These are phyloP conservation scores for Dermatemys mawii DNA, from an alignment of 2,113 vertebrate genomes.

Conservation along the genomic window DNA sequence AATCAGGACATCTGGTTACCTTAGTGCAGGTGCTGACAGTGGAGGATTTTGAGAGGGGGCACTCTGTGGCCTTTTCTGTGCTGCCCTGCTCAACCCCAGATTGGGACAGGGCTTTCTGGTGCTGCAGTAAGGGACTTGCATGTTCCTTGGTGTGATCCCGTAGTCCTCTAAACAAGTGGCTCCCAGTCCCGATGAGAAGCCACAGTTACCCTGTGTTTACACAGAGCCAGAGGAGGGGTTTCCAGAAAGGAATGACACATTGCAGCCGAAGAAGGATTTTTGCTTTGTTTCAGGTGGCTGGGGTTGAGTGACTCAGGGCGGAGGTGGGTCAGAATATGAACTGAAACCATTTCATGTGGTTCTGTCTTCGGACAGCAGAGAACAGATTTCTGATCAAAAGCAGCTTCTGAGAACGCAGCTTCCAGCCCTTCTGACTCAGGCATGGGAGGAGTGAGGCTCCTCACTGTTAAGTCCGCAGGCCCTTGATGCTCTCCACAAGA, in stretches of 20 bases:
- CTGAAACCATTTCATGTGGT: neutral
- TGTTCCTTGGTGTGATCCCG: neutral
- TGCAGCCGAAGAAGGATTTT: neutral
- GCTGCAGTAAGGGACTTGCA: neutral
- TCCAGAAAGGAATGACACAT: neutral
- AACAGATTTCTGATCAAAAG: slow-evolving; percentile 42
- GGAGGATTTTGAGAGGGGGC: neutral
- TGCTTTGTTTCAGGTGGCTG: neutral
- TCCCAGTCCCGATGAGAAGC: neutral
- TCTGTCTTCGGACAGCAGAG: neutral
- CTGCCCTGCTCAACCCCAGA: rapidly evolving
- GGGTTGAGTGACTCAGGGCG: rapidly evolving
- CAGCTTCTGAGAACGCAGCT: neutral
- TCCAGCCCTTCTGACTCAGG: slow-evolving; percentile 22
- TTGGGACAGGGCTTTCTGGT: neutral
- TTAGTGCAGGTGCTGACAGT: neutral
- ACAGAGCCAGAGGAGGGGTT: neutral
- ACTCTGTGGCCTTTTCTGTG: neutral
- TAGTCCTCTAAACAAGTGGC: neutral
- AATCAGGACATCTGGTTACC: too few species aligned
- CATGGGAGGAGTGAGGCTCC: neutral
- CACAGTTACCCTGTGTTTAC: neutral
- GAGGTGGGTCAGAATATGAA: slow-evolving; percentile 11
- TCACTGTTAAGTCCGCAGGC: neutral
- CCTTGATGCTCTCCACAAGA: slow-evolving; percentile 67